These are phyloP conservation scores for Nannoperca obscura DNA, from an alignment of 2,797 vertebrate genomes.

Conservation along the genomic window DNA sequence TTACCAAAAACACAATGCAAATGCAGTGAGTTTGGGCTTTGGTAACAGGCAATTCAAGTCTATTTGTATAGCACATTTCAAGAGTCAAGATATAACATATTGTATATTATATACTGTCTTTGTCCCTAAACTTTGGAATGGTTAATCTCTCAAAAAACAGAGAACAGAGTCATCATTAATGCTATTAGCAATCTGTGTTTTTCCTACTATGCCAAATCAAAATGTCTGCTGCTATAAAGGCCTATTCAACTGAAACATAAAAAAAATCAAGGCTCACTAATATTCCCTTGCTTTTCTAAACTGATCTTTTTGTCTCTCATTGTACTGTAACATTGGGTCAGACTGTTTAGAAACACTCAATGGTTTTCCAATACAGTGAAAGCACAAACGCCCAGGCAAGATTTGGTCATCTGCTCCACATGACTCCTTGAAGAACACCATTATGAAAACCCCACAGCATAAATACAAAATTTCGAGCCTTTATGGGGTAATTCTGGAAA, in stretches of 20 bases:
- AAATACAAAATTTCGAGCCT: neutral
- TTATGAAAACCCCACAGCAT: neutral
- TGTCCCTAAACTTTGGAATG: neutral
- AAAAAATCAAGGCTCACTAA: neutral
- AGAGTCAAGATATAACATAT: neutral
- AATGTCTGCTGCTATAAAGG: neutral
- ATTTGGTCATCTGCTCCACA: neutral
- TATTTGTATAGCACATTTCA: neutral
- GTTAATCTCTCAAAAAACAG: neutral
- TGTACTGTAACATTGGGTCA: neutral
- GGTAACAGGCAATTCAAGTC: neutral
- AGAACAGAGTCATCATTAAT: neutral
- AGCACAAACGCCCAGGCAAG: neutral
- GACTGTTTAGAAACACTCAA: neutral
- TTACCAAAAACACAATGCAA: neutral
- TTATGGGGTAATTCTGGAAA: neutral
- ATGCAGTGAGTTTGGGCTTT: neutral
- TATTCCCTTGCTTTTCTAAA: neutral
- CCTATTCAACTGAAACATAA: too few relatives aligned
- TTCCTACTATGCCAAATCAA: neutral
- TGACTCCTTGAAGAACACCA: neutral
- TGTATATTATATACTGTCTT: neutral
- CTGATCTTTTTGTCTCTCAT: too few relatives aligned
- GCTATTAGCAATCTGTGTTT: slow-evolving; percentile 1
- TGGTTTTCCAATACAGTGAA: neutral